A percentile compares a stretch with the other conserved stretches of the same genome.
Conservation (phyloP, 2,113 vertebrate genomes). For the Sturnus vulgaris region DNA sequence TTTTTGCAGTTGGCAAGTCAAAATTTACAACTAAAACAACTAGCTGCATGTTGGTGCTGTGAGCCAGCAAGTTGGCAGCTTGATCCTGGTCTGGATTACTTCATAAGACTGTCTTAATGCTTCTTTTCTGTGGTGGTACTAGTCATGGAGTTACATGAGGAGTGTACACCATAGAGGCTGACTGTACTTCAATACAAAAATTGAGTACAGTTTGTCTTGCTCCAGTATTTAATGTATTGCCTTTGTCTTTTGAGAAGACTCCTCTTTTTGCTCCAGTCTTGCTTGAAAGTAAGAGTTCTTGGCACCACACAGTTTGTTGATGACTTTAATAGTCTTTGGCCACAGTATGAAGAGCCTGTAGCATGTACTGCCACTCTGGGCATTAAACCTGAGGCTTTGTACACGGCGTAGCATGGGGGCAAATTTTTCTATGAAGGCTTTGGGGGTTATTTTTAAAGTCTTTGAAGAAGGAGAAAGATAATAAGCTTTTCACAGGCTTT, state of each 20-base stretch:
- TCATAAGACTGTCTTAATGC: background rate
- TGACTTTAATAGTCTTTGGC: background rate
- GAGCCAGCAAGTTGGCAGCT: background rate
- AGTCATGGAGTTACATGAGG: background rate
- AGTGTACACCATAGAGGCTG: accelerated
- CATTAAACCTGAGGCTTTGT: background rate
- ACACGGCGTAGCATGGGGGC: accelerated
- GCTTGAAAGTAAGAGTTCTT: background rate
- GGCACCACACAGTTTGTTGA: background rate
- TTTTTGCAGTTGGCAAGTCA: background rate
- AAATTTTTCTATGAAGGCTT: background rate
- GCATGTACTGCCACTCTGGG: background rate
- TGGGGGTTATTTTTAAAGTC: background rate
- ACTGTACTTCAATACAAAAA: background rate
- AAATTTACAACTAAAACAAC: background rate
- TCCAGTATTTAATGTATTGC: background rate
- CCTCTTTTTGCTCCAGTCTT: background rate
- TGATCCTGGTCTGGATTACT: background rate
- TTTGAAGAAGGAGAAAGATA: background rate
- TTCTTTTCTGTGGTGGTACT: background rate
- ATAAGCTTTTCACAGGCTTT: background rate
- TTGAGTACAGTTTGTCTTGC: background rate
- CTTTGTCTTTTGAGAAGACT: background rate
- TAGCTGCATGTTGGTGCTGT: accelerated
- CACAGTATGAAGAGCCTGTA: background rate